These are phyloP conservation scores for Loris lydekkerianus DNA, from an alignment of 2,797 vertebrate species.

Conservation along the genomic window DNA sequence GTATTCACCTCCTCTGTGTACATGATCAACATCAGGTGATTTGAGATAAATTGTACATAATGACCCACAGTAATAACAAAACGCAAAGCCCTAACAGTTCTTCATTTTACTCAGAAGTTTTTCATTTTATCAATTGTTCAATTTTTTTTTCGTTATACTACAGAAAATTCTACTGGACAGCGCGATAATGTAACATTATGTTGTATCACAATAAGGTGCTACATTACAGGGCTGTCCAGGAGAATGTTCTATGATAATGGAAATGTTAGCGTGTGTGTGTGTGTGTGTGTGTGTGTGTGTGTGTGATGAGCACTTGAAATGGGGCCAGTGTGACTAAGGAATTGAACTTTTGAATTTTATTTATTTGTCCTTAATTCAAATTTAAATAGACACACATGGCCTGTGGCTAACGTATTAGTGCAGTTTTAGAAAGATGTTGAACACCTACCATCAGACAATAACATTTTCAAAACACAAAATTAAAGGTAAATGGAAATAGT, in stretches of 20 bases:
- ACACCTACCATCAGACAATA: not conserved
- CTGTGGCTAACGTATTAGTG: not conserved
- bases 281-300: not conserved
- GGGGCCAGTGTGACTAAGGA: not conserved
- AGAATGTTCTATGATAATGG: not conserved
- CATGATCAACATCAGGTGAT: not conserved
- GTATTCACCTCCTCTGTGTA: not conserved
- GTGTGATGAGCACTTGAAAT: not conserved
- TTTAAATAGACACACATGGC: not conserved
- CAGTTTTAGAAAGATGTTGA: not conserved
- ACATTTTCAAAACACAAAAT: not conserved
- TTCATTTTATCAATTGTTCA: not conserved
- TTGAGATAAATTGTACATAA: not conserved
- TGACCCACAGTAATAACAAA: slow-evolving; percentile 31
- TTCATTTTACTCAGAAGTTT: not conserved
- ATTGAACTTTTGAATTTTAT: not conserved
- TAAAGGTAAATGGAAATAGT: not conserved
- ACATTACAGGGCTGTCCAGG: not conserved
- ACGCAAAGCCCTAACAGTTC: not conserved
- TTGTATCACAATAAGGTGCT: not conserved
- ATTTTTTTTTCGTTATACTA: too few relatives aligned
- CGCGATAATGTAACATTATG: not conserved
- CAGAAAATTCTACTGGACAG: not conserved
- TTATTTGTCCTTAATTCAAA: slow-evolving; percentile 31
- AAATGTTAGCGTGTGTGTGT: not conserved